A percentile compares a stretch with the other conserved stretches of the same genome.
Evolutionary conservation across 2,888 invertebrate species (phyloP).

Genomic region (Tetragonula carbonaria): DNA sequence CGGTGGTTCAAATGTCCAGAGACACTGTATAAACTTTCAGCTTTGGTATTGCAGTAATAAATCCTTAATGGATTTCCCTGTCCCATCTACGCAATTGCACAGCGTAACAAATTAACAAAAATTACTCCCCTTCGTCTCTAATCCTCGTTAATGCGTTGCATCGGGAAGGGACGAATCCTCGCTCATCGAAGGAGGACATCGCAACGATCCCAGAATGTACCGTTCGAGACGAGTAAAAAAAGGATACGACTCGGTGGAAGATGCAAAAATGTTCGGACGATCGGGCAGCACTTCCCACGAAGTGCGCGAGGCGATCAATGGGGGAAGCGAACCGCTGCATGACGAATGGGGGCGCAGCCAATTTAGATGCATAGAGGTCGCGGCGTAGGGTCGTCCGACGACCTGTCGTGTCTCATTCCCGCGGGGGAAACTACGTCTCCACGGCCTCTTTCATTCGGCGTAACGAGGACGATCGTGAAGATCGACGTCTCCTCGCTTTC

Average conservation of each 20-base stretch:
- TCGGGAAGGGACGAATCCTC: neutral
- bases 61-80: neutral
- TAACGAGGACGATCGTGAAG: conserved; percentile 59
- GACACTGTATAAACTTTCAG: too few relatives aligned
- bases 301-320: conserved; percentile 68
- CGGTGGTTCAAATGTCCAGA: too few relatives aligned
- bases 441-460: conserved; percentile 44
- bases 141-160: neutral
- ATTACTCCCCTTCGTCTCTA: neutral
- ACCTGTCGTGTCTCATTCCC: conserved; percentile 71
- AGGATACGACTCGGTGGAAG: conserved; percentile 42
- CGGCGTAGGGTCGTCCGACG: conserved; percentile 68
- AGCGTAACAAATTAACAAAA: neutral
- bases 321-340: conserved; percentile 65
- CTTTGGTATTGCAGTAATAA: too few relatives aligned
- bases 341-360: conserved; percentile 71
- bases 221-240: conserved; percentile 41
- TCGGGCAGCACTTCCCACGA: conserved; percentile 70
- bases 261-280: conserved; percentile 55
- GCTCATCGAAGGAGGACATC: conserved; percentile 27
- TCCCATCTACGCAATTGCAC: too few relatives aligned
- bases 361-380: conserved; percentile 73
- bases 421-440: conserved; percentile 35
- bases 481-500: conserved; percentile 29
- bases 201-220: conserved; percentile 49